Evolutionary conservation across 2,888 invertebrate species (phyloP).

Genomic region (Drepana falcataria): DNA sequence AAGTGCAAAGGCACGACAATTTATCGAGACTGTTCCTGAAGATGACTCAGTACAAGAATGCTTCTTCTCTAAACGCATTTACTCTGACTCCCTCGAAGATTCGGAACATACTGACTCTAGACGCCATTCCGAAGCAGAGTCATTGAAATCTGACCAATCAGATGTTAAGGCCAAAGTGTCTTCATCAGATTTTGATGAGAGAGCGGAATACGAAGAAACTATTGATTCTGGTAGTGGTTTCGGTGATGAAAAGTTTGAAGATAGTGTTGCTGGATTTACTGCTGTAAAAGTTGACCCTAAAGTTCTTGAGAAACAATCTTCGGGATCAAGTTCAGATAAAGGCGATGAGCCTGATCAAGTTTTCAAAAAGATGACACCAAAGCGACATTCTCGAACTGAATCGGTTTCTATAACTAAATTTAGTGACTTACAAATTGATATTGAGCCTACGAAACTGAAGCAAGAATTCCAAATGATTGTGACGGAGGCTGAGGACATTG

Average conservation of each 20-base stretch:
- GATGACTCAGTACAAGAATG: constrained; percentile 76
- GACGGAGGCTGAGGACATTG: constrained; percentile 70
- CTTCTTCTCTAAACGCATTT: constrained; percentile 74
- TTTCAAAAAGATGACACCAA: constrained; percentile 68
- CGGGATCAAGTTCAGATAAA: constrained; percentile 48
- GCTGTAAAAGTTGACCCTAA: constrained; percentile 61
- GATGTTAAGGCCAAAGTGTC: constrained; percentile 69
- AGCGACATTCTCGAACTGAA: constrained; percentile 70
- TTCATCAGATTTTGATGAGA: constrained; percentile 72
- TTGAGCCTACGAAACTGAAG: constrained; percentile 45
- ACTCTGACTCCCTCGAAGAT: constrained; percentile 74
- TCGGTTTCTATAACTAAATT: constrained; percentile 67
- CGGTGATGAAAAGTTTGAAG: constrained; percentile 73
- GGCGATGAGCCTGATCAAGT: constrained; percentile 48
- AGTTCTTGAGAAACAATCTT: constrained; percentile 53
- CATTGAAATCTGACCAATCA: constrained; percentile 72
- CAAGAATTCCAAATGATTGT: constrained; percentile 71
- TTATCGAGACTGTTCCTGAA: constrained; percentile 76
- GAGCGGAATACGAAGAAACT: constrained; percentile 72
- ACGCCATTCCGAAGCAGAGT: constrained; percentile 73
- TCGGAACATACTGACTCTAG: constrained; percentile 73
- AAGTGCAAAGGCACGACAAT: constrained; percentile 73
- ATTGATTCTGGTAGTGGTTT: constrained; percentile 72
- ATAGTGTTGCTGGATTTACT: constrained; percentile 60
- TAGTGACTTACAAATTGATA: constrained; percentile 56